These are phyloP conservation scores for Rhabdornis inornatus DNA, from an alignment of 2,113 vertebrate species.

Conservation along the genomic window DNA sequence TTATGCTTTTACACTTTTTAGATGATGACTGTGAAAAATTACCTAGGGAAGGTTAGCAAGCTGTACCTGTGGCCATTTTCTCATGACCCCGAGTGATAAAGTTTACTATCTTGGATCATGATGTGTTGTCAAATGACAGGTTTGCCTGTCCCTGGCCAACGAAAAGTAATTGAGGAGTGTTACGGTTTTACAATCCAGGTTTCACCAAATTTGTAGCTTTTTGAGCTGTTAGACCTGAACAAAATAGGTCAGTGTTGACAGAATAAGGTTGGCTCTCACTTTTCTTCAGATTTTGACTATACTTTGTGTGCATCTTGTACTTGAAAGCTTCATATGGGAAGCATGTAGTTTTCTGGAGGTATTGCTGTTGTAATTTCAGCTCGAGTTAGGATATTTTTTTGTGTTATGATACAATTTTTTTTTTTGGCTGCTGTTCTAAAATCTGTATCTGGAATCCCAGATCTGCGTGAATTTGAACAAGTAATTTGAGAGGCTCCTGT, in stretches of 20 bases:
- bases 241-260: slow-evolving; percentile 74
- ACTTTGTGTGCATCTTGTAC: not conserved
- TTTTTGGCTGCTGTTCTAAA: not conserved
- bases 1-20: slow-evolving; percentile 71
- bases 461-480: not conserved
- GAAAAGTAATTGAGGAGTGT: slow-evolving; percentile 78
- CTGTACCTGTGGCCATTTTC: slow-evolving; percentile 76
- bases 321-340: not conserved
- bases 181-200: slow-evolving; percentile 68
- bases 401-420: not conserved
- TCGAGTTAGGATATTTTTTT: not conserved
- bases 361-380: not conserved
- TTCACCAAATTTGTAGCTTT: slow-evolving; percentile 72
- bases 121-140: slow-evolving; percentile 75
- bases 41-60: slow-evolving; percentile 71
- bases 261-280: slow-evolving; percentile 60
- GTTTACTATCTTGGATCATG: slow-evolving; percentile 73
- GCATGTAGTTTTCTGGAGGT: not conserved
- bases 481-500: not conserved
- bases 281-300: slow-evolving; percentile 19
- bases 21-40: slow-evolving; percentile 81
- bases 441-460: not conserved
- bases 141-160: slow-evolving; percentile 75
- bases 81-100: slow-evolving; percentile 77
- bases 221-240: slow-evolving; percentile 77